Base-by-base conservation (phyloP, 2,888 invertebrate genomes). In the Ichneumon xanthorius region DNA sequence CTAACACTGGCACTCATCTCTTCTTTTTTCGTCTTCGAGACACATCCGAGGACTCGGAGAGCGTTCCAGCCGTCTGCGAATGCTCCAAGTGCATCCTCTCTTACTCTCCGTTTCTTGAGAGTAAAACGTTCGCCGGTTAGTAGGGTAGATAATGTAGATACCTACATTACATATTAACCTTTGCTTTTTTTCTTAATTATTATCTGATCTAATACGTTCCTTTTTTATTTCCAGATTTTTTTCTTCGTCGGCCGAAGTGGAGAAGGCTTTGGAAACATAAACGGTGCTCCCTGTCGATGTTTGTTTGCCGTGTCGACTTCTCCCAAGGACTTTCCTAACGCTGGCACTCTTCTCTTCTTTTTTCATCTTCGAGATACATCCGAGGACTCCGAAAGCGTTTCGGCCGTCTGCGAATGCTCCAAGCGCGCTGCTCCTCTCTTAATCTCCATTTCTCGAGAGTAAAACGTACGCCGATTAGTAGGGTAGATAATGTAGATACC, bases 201-300 rank as follows among this genome's bases (percentile, higher is more conserved):
- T 78, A 73, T 82, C 78, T 73, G 58, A 11, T 40, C 33, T 75
- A 61, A 58, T 55, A 50, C 55, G 33, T 80, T 71, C 6, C 6
- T 45, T 71, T 55, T 67, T 55, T 40, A 0, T 45, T 78, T 58
- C 22, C 58, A 26, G 58, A 26, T 67, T 19, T 58, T 48, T 61
- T 58, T 45, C 48, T 22, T 45, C 11, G 19, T 40, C 16, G 40
- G 48, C 71, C 48, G 37, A 67, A 33, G 45, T 53, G 53, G 61
- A 48, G 55, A 45, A 63, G 48, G 55, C 67, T 65, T 65, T 61
- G 40, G 26, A 50, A 75, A 79, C 2, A 19, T 63, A 84, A 84
- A 80, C 81, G 78, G 19, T 79, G 78, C 78, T 77, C 68, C 83
- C 79, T 48, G 48, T 45, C 40, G 37, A 40, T 30, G 73, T 84